Percentiles rank a stretch among this genome's conserved stretches.
Evolutionary conservation across 30 jellyfish, hydroid and myxozoan species (phyloP).

Genomic region (Sanderia malayensis): DNA sequence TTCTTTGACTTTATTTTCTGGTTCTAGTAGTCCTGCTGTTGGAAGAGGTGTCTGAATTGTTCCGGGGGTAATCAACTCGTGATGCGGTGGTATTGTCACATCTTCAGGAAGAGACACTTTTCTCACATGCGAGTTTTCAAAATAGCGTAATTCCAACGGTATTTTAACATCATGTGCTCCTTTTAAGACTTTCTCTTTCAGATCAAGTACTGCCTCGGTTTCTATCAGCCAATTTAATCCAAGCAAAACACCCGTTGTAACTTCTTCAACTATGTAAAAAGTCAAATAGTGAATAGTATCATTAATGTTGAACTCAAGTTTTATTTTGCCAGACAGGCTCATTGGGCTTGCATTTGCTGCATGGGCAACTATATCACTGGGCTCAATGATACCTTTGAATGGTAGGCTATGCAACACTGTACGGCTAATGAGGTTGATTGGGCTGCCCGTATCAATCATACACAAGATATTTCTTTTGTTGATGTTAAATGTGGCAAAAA

Average conservation of each 20-base stretch:
- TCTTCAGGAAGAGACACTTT: slow-evolving; percentile 10
- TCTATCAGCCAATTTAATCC: background rate
- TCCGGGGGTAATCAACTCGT: background rate
- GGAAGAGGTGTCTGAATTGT: slow-evolving; percentile 3
- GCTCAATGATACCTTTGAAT: background rate
- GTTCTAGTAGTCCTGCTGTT: background rate
- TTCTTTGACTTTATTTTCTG: background rate
- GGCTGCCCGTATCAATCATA: slow-evolving; percentile 10
- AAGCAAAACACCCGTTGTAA: background rate
- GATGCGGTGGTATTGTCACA: background rate
- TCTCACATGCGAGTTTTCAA: slow-evolving; percentile 4
- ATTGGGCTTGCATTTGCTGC: slow-evolving; percentile 6
- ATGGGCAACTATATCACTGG: slow-evolving; percentile 2
- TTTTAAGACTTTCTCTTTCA: background rate
- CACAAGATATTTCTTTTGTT: background rate
- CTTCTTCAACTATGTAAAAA: background rate
- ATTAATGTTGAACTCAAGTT: background rate
- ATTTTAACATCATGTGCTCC: background rate
- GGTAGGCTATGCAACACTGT: slow-evolving; percentile 6
- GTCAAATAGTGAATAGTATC: slow-evolving; percentile 10
- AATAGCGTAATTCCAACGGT: background rate
- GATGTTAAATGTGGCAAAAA: background rate
- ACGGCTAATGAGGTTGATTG: background rate
- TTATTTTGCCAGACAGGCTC: background rate
- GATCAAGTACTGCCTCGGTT: slow-evolving; percentile 2